Evolutionary conservation across 2,888 invertebrate species (phyloP).

Genomic region (Apoda limacodes): DNA sequence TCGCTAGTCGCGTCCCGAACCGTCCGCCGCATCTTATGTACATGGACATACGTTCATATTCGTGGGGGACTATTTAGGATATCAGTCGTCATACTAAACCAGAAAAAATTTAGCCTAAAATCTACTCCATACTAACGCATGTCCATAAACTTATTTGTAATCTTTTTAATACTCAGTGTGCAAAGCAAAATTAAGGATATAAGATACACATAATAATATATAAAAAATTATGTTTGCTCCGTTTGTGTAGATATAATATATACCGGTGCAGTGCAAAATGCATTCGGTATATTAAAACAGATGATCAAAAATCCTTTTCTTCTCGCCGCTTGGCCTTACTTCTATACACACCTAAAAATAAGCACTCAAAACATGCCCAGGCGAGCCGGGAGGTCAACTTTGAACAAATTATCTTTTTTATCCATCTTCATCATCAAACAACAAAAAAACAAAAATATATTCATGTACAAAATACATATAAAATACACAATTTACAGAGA

Average conservation of each 20-base stretch:
- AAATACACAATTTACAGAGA: constrained; percentile 28
- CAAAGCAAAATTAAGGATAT: constrained; percentile 28
- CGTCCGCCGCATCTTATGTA: too few species aligned
- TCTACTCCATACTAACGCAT: too few species aligned
- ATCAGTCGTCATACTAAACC: too few species aligned
- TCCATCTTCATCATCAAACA: constrained; percentile 27
- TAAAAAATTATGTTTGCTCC: constrained; percentile 61
- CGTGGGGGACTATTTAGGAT: too few species aligned
- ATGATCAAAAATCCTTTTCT: constrained; percentile 80
- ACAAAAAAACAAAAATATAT: constrained; percentile 28
- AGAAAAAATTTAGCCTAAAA: too few species aligned
- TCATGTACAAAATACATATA: constrained; percentile 16
- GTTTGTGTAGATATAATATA: constrained; percentile 59
- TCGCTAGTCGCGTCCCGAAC: too few species aligned
- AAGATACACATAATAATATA: constrained; percentile 27
- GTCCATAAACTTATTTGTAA: too few species aligned
- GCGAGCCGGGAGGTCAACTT: constrained; percentile 44
- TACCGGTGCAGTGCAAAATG: constrained; percentile 39
- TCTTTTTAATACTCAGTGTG: constrained; percentile 6
- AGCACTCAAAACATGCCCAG: constrained; percentile 56
- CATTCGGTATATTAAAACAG: constrained; percentile 55
- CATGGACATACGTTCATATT: too few species aligned
- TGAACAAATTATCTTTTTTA: constrained; percentile 67
- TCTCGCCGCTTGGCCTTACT: constrained; percentile 43
- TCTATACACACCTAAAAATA: constrained; percentile 67